Evolutionary conservation across 2,113 vertebrate species (phyloP), one percentile per base, ranked within the genome.

Genomic region (Oophaga pumilio): DNA sequence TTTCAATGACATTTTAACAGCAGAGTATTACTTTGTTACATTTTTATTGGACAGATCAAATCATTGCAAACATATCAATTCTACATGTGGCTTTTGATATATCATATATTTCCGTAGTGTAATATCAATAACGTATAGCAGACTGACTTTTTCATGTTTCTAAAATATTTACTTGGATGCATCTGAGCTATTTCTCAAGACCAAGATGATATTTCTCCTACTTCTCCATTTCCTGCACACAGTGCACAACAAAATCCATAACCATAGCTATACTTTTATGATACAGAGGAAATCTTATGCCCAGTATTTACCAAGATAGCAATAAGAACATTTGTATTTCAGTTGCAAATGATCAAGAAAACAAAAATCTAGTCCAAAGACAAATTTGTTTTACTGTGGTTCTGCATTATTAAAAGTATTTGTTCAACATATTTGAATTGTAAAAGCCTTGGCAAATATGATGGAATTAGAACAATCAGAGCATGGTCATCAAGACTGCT

Each of bases 51-150:
- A 57, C 22, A 69, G 50, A 53, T n/a, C 17, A 81, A 81, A 83
- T 84, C 64, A 73, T 73, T 73, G 82, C 66, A 73, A 56, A 69
- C 82, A 53, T 84, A 52, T 66, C 52, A 74, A 84, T 84, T 71
- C 52, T 59, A 28, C 62, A 52, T 43, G 68, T 26, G n/a, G 50
- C 68, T 43, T 60, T 60, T 57, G 33, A 84, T 60, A 22, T 53
- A 76, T 74, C 20, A 60, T 20, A 60, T 57, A 43, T 24, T 85
- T 85, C 66, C 28, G 8, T 1, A 60, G 24, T 20, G 50, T 24
- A 60, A 60, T 85, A 76, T 82, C 26, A 50, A 74, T 74, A 20
- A 50, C 71, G 8, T 74, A 49, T 74, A 74, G 71, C 71, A 74
- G 28, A 43, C 17, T 50, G 71, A 74, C 71, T 74, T 74, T 74